These are phyloP conservation scores for Lycodopsis pacificus DNA, from an alignment of 2,797 vertebrate genomes.

Conservation along the genomic window DNA sequence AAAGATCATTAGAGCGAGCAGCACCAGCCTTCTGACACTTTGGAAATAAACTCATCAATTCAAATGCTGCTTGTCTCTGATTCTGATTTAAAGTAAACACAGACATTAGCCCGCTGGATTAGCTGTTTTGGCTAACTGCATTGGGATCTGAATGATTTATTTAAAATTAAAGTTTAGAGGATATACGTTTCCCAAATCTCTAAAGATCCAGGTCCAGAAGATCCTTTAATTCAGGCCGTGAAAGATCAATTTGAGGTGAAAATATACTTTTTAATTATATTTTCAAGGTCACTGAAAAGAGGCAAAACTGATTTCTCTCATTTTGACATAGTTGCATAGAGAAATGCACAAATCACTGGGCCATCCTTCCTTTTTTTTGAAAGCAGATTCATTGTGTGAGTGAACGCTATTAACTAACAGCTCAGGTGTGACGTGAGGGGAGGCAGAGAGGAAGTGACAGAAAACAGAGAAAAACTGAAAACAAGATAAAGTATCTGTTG, in stretches of 20 bases:
- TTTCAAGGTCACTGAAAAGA: not conserved
- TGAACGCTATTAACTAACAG: conserved; percentile 5
- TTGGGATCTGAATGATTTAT: not conserved
- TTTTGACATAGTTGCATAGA: not conserved
- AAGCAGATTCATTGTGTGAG: not conserved
- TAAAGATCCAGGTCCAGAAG: too few relatives aligned
- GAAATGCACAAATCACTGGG: conserved; percentile 16
- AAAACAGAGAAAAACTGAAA: conserved; percentile 44
- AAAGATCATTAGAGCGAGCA: not conserved
- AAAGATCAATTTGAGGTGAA: not conserved
- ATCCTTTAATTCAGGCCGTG: not conserved
- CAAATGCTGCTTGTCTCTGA: not conserved
- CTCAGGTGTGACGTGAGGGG: conserved; percentile 4
- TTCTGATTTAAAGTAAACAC: not conserved
- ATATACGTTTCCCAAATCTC: not conserved
- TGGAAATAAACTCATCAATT: conserved; percentile 1
- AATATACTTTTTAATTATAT: not conserved
- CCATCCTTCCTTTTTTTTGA: not conserved
- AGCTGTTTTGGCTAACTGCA: not conserved
- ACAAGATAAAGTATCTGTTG: conserved; percentile 47
- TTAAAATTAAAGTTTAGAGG: not conserved
- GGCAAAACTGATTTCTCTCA: not conserved
- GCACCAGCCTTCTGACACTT: not conserved
- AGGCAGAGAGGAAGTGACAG: conserved; percentile 17
- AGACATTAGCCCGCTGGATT: not conserved